phyloP scores from a whole-genome alignment of 2,888 invertebrate species.

The Steinernema hermaphroditum region DNA sequence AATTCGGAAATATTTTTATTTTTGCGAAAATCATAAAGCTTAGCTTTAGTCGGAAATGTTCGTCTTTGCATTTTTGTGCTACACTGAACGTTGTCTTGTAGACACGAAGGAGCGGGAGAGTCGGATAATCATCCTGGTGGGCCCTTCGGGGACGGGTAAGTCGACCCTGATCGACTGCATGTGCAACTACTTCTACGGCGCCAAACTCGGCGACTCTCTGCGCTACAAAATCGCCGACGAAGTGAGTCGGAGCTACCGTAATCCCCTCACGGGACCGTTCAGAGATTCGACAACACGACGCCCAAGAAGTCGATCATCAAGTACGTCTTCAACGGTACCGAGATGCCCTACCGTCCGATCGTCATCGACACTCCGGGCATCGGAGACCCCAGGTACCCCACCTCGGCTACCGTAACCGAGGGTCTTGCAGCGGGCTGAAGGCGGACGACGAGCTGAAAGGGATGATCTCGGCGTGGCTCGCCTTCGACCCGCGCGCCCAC shows the following conservation, averaged over 20 bases:
- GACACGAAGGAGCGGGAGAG: slow-evolving; percentile 45
- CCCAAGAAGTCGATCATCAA: slow-evolving; percentile 49
- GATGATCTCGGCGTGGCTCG: slow-evolving; percentile 45
- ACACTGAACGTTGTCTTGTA: too few species aligned
- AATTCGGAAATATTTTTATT: too few species aligned
- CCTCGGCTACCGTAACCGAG: too few species aligned
- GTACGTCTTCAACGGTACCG: slow-evolving; percentile 55
- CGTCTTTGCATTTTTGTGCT: too few species aligned
- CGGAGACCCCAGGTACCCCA: slow-evolving; percentile 39
- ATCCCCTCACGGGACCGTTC: slow-evolving; percentile 7
- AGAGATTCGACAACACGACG: slow-evolving; percentile 51
- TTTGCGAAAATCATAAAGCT: too few species aligned
- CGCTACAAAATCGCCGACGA: slow-evolving; percentile 55
- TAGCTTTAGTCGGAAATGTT: too few species aligned
- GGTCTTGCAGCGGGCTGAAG: slow-evolving; percentile 33
- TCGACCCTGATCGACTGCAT: slow-evolving; percentile 53
- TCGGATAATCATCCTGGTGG: slow-evolving; percentile 49
- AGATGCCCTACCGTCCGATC: slow-evolving; percentile 47
- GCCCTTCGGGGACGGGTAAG: slow-evolving; percentile 49
- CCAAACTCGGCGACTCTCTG: slow-evolving; percentile 36
- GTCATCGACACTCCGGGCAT: slow-evolving; percentile 54
- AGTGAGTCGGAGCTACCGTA: slow-evolving; percentile 34
- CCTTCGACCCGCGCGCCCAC: slow-evolving; percentile 45
- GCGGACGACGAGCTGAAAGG: slow-evolving; percentile 37
- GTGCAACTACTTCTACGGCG: slow-evolving; percentile 56